Percentiles rank a stretch among this genome's conserved stretches.
phyloP scores from a whole-genome alignment of 1,140 invertebrate genomes.

The Magallana ariakensis region DNA sequence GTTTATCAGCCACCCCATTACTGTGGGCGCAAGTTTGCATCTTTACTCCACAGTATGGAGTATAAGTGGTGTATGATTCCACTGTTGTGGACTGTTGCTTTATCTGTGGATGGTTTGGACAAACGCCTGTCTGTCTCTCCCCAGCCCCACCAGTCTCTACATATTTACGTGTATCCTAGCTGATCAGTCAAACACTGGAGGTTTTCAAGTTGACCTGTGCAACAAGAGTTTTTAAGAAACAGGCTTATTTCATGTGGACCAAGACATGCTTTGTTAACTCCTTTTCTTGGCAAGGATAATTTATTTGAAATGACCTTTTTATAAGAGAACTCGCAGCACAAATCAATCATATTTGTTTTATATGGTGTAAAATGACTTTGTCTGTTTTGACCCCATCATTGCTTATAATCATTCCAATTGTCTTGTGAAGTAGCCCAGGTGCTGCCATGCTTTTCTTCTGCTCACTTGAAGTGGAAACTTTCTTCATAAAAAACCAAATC shows the following conservation, averaged over 20 bases:
- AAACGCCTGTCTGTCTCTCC: neutral
- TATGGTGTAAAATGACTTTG: conserved; percentile 34
- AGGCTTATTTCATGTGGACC: neutral
- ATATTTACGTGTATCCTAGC: neutral
- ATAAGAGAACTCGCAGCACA: conserved; percentile 4
- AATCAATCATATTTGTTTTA: conserved; percentile 20
- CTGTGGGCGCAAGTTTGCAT: neutral
- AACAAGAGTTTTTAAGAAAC: neutral
- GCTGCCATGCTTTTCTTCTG: neutral
- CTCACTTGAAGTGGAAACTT: conserved; percentile 1
- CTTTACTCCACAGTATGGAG: neutral
- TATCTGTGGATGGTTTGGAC: neutral
- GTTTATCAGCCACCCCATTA: conserved; percentile 1
- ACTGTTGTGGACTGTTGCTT: neutral
- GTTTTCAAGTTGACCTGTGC: neutral
- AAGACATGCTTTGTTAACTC: neutral
- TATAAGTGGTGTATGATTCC: neutral
- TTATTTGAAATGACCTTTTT: neutral
- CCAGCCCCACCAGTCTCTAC: neutral
- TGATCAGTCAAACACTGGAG: neutral
- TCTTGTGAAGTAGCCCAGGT: neutral
- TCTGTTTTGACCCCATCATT: conserved; percentile 29
- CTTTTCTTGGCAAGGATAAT: neutral
- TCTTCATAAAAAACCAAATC: conserved; percentile 25
- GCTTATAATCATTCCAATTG: neutral